A percentile compares a stretch with the other conserved stretches of the same genome.
Conservation (phyloP, 2,888 invertebrate species). For the Cataglyphis rosenhaueri region DNA sequence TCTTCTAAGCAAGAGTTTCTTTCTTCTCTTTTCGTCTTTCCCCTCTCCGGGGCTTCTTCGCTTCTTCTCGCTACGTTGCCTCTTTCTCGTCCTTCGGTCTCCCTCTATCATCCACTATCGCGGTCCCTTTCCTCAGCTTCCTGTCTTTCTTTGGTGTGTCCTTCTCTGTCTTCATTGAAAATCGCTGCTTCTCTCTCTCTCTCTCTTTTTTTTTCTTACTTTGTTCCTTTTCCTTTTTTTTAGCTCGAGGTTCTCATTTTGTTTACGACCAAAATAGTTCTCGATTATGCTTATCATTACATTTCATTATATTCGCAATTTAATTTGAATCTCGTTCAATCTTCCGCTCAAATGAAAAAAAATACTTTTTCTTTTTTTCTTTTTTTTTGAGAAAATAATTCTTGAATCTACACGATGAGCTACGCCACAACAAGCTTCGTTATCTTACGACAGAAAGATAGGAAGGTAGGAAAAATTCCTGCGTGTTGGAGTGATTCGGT, state of each 20-base stretch:
- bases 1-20: constrained; percentile 54
- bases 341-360: neutral
- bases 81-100: constrained; percentile 32
- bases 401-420: neutral
- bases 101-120: constrained; percentile 3
- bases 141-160: constrained; percentile 42
- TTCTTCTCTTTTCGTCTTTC: constrained; percentile 44
- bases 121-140: constrained; percentile 39
- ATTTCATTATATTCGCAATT: neutral
- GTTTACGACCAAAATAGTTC: constrained; percentile 66
- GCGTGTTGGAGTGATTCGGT: constrained; percentile 12
- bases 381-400: neutral
- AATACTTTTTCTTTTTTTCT: neutral
- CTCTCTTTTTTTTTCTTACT: neutral
- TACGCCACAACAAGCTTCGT: constrained; percentile 2
- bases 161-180: constrained; percentile 28
- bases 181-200: constrained; percentile 24
- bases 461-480: neutral
- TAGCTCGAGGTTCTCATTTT: constrained; percentile 73
- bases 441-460: constrained; percentile 16
- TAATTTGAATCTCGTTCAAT: neutral
- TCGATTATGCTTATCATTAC: neutral
- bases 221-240: constrained; percentile 39
- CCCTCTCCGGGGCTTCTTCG: neutral
- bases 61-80: constrained; percentile 33